Percentiles rank a stretch among this genome's conserved stretches.
These are phyloP conservation scores for Tiliacea citrago DNA, from an alignment of 2,888 invertebrate genomes.

Conservation along the genomic window DNA sequence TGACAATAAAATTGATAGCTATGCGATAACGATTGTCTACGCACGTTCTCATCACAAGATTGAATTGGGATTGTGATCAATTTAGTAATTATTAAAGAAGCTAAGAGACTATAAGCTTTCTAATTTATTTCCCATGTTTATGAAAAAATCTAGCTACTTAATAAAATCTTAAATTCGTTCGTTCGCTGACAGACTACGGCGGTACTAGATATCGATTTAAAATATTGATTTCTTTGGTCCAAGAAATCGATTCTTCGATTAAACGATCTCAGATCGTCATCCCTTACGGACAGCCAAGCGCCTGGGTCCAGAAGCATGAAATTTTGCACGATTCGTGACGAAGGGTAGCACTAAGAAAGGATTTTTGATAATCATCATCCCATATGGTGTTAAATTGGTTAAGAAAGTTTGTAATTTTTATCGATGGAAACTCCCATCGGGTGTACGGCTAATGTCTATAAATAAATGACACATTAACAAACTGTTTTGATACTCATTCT, in stretches of 20 bases:
- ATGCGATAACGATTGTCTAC: conserved; percentile 18
- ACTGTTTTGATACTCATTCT: conserved; percentile 8
- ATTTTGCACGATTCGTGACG: not conserved
- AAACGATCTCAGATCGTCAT: too few relatives aligned
- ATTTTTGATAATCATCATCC: not conserved
- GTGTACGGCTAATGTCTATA: not conserved
- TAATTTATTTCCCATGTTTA: not conserved
- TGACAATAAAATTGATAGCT: conserved; percentile 28
- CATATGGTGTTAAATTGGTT: too few relatives aligned
- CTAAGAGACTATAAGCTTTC: not conserved
- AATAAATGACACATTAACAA: conserved; percentile 2
- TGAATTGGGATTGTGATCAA: conserved; percentile 3
- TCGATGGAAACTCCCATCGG: too few relatives aligned
- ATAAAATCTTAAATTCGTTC: not conserved
- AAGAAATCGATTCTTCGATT: too few relatives aligned
- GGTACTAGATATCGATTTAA: too few relatives aligned
- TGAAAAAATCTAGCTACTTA: not conserved
- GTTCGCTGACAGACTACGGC: not conserved
- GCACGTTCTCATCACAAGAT: conserved; percentile 7
- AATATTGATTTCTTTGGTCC: too few relatives aligned
- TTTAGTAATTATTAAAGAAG: not conserved
- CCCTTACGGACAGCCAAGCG: too few relatives aligned
- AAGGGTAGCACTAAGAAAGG: not conserved
- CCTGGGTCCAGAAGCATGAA: not conserved
- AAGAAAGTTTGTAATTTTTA: too few relatives aligned